Evolutionary conservation across 37 sponge, comb jelly and placozoan genomes (phyloP).

Genomic region (Cladorhizidae sp.): DNA sequence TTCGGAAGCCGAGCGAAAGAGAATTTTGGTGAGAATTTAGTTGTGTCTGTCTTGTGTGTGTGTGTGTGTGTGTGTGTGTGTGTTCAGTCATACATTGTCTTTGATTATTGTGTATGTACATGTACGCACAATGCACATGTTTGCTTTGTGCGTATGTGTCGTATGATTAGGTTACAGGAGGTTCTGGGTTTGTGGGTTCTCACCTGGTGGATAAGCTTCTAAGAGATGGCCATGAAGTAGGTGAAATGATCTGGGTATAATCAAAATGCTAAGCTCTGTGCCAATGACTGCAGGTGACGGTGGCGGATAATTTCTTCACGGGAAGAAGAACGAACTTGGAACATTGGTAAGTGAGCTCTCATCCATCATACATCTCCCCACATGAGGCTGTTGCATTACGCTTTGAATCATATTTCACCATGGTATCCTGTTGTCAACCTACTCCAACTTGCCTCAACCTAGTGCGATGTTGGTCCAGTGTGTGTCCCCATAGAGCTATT

Average conservation of each 20-base stretch:
- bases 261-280: neutral
- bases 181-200: slow-evolving; percentile 94
- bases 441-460: too few species aligned
- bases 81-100: neutral
- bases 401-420: too few species aligned
- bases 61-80: neutral
- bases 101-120: too few species aligned
- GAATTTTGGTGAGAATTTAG: slow-evolving; percentile 76
- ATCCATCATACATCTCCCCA: neutral
- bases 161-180: slow-evolving; percentile 81
- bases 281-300: slow-evolving; percentile 54
- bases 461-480: too few species aligned
- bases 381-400: too few species aligned
- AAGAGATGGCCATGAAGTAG: slow-evolving; percentile 82
- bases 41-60: neutral
- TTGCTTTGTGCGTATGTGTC: slow-evolving; percentile 5
- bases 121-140: too few species aligned
- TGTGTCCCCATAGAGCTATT: too few species aligned
- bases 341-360: slow-evolving; percentile 63
- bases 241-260: slow-evolving; percentile 2
- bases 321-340: slow-evolving; percentile 88
- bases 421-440: too few species aligned
- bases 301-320: slow-evolving; percentile 93
- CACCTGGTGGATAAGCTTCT: slow-evolving; percentile 87
- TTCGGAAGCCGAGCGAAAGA: slow-evolving; percentile 62